Evolutionary conservation across 2,113 vertebrate species (phyloP).

Genomic region (Tyrannus savana): DNA sequence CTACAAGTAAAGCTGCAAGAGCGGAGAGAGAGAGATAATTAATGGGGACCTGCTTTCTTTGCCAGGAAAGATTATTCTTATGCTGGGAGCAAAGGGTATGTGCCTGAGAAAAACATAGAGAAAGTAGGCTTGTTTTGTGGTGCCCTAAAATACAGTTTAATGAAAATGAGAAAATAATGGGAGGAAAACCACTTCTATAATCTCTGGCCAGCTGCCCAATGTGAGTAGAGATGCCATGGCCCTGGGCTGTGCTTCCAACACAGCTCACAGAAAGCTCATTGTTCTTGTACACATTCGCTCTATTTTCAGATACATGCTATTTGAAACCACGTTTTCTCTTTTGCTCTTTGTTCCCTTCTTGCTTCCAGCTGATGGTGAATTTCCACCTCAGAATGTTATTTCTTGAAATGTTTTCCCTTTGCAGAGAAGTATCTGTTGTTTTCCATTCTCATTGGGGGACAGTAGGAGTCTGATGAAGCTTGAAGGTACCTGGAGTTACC

Average conservation of each 20-base stretch:
- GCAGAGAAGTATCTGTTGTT: background rate
- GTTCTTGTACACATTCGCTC: conserved; percentile 14
- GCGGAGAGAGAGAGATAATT: conserved; percentile 37
- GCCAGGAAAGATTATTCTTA: conserved; percentile 49
- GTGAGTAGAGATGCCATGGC: background rate
- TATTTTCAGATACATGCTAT: conserved; percentile 12
- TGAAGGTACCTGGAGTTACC: conserved; percentile 36
- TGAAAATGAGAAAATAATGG: conserved; percentile 59
- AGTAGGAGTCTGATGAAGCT: background rate
- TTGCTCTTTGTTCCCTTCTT: background rate
- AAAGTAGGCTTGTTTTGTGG: conserved; percentile 32
- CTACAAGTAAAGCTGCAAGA: conserved; percentile 26
- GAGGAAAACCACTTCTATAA: conserved; percentile 23
- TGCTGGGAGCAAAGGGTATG: background rate
- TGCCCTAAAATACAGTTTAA: conserved; percentile 47
- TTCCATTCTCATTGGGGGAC: background rate
- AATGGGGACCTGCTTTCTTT: conserved; percentile 31
- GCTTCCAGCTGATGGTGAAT: background rate
- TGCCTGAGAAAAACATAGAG: conserved; percentile 25
- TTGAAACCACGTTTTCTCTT: conserved; percentile 17
- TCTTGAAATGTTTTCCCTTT: conserved; percentile 20
- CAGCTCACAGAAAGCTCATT: background rate
- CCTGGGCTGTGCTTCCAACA: conserved; percentile 1
- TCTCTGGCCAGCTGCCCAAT: conserved; percentile 37
- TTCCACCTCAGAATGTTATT: conserved; percentile 20